Base-by-base conservation (phyloP, 2,888 invertebrate species). In the Lepidocyrtinus sp. region DNA sequence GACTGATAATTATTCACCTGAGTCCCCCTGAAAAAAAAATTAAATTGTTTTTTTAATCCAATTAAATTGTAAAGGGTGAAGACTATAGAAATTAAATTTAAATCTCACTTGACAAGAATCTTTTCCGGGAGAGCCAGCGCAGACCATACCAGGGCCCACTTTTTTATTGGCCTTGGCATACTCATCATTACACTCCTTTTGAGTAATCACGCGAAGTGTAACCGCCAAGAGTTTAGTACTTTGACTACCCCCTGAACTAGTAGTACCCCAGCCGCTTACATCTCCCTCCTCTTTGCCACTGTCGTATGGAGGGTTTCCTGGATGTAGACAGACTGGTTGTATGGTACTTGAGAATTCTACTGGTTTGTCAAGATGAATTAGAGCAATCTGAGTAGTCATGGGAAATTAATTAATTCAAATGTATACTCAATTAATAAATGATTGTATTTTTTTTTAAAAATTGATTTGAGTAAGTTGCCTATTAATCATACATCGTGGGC, bases 401-500 rank as follows among this genome's bases (percentile, higher is more conserved):
- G n/a, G n/a, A n/a, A n/a, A n/a, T n/a, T n/a, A n/a, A n/a, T n/a
- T n/a, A n/a, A n/a, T n/a, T n/a, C n/a, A n/a, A n/a, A n/a, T n/a
- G n/a, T n/a, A n/a, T n/a, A n/a, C n/a, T n/a, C n/a, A n/a, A n/a
- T n/a, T n/a, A n/a, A n/a, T n/a, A n/a, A n/a, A n/a, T n/a, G n/a
- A n/a, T n/a, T n/a, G n/a, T n/a, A n/a, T n/a, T n/a, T n/a, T n/a
- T n/a, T n/a, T n/a, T n/a, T n/a, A n/a, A n/a, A n/a, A n/a, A n/a
- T n/a, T n/a, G n/a, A n/a, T n/a, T n/a, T n/a, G n/a, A n/a, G n/a
- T n/a, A n/a, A n/a, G n/a, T n/a, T n/a, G n/a, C n/a, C n/a, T n/a
- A n/a, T n/a, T n/a, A n/a, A n/a, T n/a, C n/a, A n/a, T 69, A 75
- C 75, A 87, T 96, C 96, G 87, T 96, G 95, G 89, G 95, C 95